Percentiles rank a stretch among this genome's conserved stretches.
These are phyloP conservation scores for Tolmerus cingulatus DNA, from an alignment of 2,888 invertebrate genomes.

Conservation along the genomic window DNA sequence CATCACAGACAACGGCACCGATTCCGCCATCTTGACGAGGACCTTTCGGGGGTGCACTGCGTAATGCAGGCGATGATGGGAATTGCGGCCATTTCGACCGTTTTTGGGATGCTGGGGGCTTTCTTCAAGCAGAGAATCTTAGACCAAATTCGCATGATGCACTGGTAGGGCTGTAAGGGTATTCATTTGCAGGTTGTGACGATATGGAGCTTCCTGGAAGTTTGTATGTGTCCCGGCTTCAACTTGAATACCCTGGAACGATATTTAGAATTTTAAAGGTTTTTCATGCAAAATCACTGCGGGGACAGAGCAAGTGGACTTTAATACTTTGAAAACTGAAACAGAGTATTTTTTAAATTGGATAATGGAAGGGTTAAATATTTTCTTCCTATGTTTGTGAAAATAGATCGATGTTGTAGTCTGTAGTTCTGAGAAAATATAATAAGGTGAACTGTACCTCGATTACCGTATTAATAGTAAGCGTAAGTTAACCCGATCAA, in stretches of 20 bases:
- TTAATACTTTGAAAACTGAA: not conserved
- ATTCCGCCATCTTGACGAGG: slow-evolving; percentile 56
- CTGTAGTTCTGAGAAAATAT: no score
- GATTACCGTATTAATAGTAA: no score
- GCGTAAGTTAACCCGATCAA: no score
- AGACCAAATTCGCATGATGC: slow-evolving; percentile 63
- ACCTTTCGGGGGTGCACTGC: slow-evolving; percentile 63
- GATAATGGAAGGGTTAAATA: no score
- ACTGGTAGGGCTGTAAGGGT: slow-evolving; percentile 64
- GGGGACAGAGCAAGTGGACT: not conserved
- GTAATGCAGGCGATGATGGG: slow-evolving; percentile 65
- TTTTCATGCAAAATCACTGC: not conserved
- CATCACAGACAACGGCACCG: slow-evolving; percentile 61
- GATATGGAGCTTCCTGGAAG: not conserved
- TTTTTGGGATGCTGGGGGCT: slow-evolving; percentile 63
- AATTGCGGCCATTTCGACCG: slow-evolving; percentile 62
- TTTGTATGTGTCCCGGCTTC: not conserved
- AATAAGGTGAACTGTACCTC: no score
- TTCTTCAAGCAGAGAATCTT: slow-evolving; percentile 63
- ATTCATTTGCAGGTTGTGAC: slow-evolving; percentile 53
- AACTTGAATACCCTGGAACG: slow-evolving; percentile 31
- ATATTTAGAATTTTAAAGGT: not conserved
- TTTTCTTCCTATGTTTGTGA: no score
- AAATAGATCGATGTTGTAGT: no score
- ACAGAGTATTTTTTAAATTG: not conserved